Conservation (phyloP, 2,888 invertebrate genomes). For the Mactromeris polynyma region DNA sequence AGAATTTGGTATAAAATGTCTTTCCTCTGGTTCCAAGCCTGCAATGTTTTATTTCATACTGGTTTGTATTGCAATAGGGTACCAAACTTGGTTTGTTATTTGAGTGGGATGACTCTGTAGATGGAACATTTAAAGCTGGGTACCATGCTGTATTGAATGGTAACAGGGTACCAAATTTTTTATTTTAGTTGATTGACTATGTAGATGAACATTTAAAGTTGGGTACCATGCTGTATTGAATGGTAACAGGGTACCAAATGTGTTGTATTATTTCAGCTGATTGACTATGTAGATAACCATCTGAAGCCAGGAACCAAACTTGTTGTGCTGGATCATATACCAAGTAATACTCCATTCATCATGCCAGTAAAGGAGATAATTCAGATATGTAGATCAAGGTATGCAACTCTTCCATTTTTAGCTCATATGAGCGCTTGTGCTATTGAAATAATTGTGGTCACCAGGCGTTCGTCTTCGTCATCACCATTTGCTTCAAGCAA, state of each 20-base stretch:
- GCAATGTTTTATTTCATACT: no score
- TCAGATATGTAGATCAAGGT: constrained; percentile 82
- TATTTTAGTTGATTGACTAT: constrained; percentile 74
- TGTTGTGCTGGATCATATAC: constrained; percentile 86
- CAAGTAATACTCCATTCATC: constrained; percentile 85
- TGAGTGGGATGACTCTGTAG: no score
- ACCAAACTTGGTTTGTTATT: neutral
- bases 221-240: constrained; percentile 75
- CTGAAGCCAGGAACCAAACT: constrained; percentile 77
- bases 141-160: neutral
- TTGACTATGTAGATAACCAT: constrained; percentile 69
- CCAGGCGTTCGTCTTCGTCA: no score
- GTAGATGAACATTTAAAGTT: neutral
- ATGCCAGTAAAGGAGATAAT: constrained; percentile 83
- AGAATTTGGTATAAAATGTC: no score
- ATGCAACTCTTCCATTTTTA: neutral
- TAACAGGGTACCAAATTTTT: neutral
- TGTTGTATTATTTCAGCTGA: constrained; percentile 74
- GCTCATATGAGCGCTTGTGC: neutral
- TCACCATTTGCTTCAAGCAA: no score
- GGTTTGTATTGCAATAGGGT: neutral
- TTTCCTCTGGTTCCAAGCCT: no score
- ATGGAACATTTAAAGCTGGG: neutral
- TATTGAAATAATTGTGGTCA: no score
- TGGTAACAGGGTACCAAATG: constrained; percentile 87